phyloP scores from a whole-genome alignment of 30 jellyfish, hydroid and myxozoan species.

The Hydractinia symbiolongicarpus region DNA sequence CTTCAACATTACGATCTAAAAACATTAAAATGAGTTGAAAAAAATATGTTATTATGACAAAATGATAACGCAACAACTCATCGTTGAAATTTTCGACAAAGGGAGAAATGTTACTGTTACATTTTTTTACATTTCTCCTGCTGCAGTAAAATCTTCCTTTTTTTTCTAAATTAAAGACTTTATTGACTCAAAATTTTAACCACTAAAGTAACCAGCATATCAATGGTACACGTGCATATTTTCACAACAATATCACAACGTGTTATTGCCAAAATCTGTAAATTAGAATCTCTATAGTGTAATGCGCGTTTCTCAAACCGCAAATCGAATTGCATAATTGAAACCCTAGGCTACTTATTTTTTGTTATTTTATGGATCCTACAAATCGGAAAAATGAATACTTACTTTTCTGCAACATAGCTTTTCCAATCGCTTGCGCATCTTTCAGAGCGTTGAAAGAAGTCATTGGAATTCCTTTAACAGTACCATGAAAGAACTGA shows the following conservation, averaged over 20 bases:
- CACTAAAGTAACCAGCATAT: no score
- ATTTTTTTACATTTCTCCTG: no score
- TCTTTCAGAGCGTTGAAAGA: conserved; percentile 93
- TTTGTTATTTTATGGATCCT: no score
- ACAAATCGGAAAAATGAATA: neutral
- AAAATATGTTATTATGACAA: neutral
- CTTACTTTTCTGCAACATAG: conserved; percentile 87
- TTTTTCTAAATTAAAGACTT: no score
- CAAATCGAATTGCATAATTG: neutral
- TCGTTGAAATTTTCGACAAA: no score
- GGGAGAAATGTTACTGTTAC: no score
- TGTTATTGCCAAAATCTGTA: neutral
- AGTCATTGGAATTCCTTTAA: conserved; percentile 81
- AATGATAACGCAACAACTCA: no score
- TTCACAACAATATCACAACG: neutral
- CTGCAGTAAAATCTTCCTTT: no score
- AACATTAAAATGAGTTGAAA: no score
- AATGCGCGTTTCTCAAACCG: neutral
- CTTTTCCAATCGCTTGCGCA: conserved; percentile 97
- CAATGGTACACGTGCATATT: no score
- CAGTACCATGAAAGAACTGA: conserved; percentile 66
- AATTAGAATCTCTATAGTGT: neutral
- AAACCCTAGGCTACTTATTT: no score
- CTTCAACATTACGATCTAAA: conserved; percentile 88
- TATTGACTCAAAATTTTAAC: no score